Conservation (phyloP, 2,888 invertebrate genomes). For the Teinopalpus imperialis region DNA sequence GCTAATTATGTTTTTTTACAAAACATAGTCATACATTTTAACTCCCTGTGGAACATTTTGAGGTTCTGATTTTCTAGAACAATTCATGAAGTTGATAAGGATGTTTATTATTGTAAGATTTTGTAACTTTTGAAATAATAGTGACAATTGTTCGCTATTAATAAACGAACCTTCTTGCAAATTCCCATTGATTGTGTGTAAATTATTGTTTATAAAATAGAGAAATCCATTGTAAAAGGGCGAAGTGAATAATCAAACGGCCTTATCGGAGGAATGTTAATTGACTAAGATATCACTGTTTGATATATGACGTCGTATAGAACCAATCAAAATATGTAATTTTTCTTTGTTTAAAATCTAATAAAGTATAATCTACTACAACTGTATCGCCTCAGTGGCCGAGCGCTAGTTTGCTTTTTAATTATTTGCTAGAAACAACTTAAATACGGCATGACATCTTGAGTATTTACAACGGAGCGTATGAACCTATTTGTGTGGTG, state of each 20-base stretch:
- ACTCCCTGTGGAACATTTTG: slow-evolving; percentile 2
- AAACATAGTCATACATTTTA: slow-evolving; percentile 2
- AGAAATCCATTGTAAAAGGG: slow-evolving; percentile 11
- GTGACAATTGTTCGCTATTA: too few relatives aligned
- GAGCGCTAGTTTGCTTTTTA: too few relatives aligned
- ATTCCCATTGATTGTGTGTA: slow-evolving; percentile 8
- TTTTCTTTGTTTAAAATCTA: slow-evolving; percentile 7
- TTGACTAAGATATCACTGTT: slow-evolving; percentile 6
- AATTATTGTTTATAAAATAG: slow-evolving; percentile 10
- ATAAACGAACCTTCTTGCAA: slow-evolving; percentile 16
- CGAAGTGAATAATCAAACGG: slow-evolving; percentile 7
- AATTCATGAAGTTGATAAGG: neutral
- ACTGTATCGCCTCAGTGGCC: too few relatives aligned
- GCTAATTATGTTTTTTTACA: slow-evolving; percentile 15
- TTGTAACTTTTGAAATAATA: too few relatives aligned
- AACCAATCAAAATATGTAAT: neutral
- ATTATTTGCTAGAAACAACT: too few relatives aligned
- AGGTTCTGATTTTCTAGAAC: neutral
- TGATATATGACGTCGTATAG: neutral
- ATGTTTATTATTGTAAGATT: too few relatives aligned
- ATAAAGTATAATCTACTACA: too few relatives aligned
- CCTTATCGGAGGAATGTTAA: slow-evolving; percentile 20
- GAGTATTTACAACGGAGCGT: too few relatives aligned
- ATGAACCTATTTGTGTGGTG: too few relatives aligned
- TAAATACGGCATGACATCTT: too few relatives aligned